phyloP scores from a whole-genome alignment of 2,113 vertebrate genomes.

The Aphelocoma coerulescens region DNA sequence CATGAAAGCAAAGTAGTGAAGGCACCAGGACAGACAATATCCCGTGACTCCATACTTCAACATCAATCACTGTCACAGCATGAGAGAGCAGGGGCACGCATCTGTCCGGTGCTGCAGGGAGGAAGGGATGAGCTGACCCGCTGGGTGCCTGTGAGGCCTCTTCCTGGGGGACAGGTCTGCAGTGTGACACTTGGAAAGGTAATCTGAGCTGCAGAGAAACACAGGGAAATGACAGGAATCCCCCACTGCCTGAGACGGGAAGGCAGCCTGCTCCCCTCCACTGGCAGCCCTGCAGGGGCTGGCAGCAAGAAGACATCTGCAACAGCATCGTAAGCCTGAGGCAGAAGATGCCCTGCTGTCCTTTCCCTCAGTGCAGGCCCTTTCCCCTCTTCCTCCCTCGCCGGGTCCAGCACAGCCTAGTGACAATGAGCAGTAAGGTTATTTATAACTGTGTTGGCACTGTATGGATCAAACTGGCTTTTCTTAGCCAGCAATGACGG shows the following conservation, averaged over 20 bases:
- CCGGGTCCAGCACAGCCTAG: not conserved
- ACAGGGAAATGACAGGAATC: not conserved
- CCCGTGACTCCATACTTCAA: not conserved
- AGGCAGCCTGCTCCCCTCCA: not conserved
- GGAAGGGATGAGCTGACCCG: fast-evolving
- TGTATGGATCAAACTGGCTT: not conserved
- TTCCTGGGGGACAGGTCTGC: not conserved
- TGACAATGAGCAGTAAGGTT: not conserved
- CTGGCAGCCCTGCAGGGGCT: not conserved
- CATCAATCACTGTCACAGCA: not conserved
- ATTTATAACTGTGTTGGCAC: not conserved
- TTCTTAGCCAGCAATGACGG: not conserved
- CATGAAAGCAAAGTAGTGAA: not conserved
- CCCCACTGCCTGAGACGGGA: not conserved
- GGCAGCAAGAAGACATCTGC: not conserved
- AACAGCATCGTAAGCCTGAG: not conserved
- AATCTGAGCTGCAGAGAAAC: not conserved
- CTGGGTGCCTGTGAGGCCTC: not conserved
- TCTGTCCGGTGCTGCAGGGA: not conserved
- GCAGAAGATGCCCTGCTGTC: not conserved
- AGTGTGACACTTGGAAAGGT: not conserved
- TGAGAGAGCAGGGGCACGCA: not conserved
- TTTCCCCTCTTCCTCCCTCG: not conserved
- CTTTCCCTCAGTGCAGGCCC: not conserved
- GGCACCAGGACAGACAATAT: not conserved